Base-by-base conservation (phyloP, 1,140 invertebrate species). In the Yoshiicerus persimilis region DNA sequence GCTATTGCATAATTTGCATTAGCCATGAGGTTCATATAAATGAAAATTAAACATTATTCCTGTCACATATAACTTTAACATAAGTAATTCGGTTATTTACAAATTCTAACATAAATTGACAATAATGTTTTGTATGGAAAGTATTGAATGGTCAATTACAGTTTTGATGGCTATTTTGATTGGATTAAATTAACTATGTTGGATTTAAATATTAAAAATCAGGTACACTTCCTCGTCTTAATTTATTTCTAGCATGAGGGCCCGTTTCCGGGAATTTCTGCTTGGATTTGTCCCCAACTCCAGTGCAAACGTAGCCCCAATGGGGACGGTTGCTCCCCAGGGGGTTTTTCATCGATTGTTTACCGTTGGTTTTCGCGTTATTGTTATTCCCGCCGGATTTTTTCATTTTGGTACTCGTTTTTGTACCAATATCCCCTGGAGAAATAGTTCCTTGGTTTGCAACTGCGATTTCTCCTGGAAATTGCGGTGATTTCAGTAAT, bases 221-320 rank as follows among this genome's bases (percentile, higher is more conserved):
- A 88, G 88, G 88, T 86, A 88, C 88, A 30, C 88, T 88, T 80
- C 88, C 88, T 20, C 88, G 20, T 86, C 88, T 34, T 41, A 88
- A 86, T 27, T 88, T 86, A 27, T 41, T 64, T 23, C 66, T 87
- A 70, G 66, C 16, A 16, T 70, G 23, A 30, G 66, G 66, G 4
- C 66, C 66, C 10, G 86, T 75, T 87, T 88, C 86, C 4, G 38
- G 38, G 47, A 90, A 90, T 47, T 80, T 47, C 32, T 87, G 70
- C 39, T 87, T 87, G 9, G 90, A 86, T 32, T 87, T 56, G 16
- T 80, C 90, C 3, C 88, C 83, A 23, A 84, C 88, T 13, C 90
- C 90, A 3, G 87, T 88, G 75, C 90, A 90, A 34, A 89, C 86
- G 30, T 75, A 86, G 39, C 89, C 90, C 90, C 90, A 90, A 36